Percentiles rank a stretch among this genome's conserved stretches.
These are phyloP conservation scores for Oncorhynchus nerka DNA, from an alignment of 2,113 vertebrate species.

Conservation along the genomic window DNA sequence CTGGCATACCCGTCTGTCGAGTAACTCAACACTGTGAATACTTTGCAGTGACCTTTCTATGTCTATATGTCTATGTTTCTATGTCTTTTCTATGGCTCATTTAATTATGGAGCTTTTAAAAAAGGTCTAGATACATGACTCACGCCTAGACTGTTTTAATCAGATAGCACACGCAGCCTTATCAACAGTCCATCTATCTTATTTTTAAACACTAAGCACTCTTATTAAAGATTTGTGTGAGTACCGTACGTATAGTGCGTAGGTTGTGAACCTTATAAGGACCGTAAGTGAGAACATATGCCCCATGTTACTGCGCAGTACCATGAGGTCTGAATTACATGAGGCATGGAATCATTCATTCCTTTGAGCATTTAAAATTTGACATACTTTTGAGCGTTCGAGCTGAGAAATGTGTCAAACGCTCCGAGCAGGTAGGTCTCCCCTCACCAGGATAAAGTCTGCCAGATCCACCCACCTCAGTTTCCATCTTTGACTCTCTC, in stretches of 20 bases:
- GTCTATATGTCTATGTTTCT: not conserved
- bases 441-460: not conserved
- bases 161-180: constrained; percentile 1
- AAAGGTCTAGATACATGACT: not conserved
- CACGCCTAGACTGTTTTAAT: constrained; percentile 1
- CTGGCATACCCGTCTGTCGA: constrained; percentile 2
- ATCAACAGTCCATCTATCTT: constrained; percentile 1
- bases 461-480: not conserved
- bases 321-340: constrained; percentile 3
- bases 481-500: not conserved
- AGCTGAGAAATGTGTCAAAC: constrained; percentile 1
- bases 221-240: not conserved
- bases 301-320: not conserved
- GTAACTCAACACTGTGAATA: not conserved
- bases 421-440: constrained; percentile 5
- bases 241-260: not conserved
- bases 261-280: constrained; percentile 3
- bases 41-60: not conserved
- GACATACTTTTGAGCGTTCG: not conserved
- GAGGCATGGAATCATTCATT: not conserved
- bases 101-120: not conserved
- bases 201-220: not conserved
- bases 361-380: not conserved
- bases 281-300: constrained; percentile 8
- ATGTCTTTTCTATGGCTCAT: no score